These are phyloP conservation scores for Noctuana brunneofusca DNA, from an alignment of 2,888 invertebrate genomes.

Conservation along the genomic window DNA sequence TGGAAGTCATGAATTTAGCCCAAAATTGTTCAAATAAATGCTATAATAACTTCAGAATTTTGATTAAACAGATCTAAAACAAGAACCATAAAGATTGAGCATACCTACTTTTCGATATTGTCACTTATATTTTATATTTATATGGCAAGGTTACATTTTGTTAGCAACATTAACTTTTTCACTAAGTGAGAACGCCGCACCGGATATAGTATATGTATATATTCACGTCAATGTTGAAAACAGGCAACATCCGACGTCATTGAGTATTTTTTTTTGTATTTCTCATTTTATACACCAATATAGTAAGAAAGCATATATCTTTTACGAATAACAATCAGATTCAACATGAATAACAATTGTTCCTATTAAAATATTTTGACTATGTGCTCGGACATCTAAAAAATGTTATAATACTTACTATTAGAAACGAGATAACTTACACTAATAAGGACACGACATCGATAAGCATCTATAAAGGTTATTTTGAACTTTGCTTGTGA, in stretches of 20 bases:
- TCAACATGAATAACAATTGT: constrained; percentile 21
- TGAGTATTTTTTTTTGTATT: constrained; percentile 18
- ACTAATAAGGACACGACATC: constrained; percentile 17
- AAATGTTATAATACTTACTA: constrained; percentile 9
- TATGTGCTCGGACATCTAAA: constrained; percentile 24
- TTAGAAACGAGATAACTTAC: constrained; percentile 15
- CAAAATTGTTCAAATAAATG: too few species aligned
- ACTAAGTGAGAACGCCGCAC: background rate
- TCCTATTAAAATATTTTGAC: constrained; percentile 28
- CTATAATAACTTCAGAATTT: too few species aligned
- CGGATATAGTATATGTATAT: background rate
- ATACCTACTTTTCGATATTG: too few species aligned
- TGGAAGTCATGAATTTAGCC: too few species aligned
- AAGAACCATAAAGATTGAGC: too few species aligned
- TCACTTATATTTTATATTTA: too few species aligned
- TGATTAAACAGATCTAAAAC: too few species aligned
- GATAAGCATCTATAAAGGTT: constrained; percentile 19
- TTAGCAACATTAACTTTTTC: too few species aligned
- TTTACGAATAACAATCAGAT: constrained; percentile 19
- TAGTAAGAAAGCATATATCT: constrained; percentile 20
- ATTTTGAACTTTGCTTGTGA: constrained; percentile 1
- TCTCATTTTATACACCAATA: constrained; percentile 6
- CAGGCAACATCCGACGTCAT: constrained; percentile 20
- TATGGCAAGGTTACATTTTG: too few species aligned
- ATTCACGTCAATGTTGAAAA: constrained; percentile 20